These are phyloP conservation scores for Martes martes DNA, from an alignment of 2,113 vertebrate species.

Conservation along the genomic window DNA sequence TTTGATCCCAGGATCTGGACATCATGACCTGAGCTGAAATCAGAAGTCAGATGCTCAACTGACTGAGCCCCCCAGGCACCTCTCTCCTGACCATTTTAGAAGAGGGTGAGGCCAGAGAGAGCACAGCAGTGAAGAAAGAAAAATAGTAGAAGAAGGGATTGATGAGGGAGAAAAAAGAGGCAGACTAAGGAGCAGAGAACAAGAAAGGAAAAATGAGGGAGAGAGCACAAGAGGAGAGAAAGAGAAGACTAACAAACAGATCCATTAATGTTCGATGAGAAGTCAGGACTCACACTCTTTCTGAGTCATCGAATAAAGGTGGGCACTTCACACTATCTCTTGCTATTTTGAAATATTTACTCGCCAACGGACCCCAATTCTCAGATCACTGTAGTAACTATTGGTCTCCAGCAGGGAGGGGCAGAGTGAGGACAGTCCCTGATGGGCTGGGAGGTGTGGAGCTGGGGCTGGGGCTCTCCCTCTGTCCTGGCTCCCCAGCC, in stretches of 20 bases:
- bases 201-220: background rate
- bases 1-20: background rate
- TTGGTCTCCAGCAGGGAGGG: background rate
- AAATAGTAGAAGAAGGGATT: background rate
- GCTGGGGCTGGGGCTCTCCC: background rate
- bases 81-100: background rate
- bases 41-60: background rate
- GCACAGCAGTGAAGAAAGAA: background rate
- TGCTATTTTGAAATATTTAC: background rate
- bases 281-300: background rate
- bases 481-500: no score
- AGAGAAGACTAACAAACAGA: background rate
- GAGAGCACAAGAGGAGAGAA: background rate
- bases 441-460: background rate
- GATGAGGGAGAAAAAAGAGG: background rate
- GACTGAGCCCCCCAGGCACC: background rate
- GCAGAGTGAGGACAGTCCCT: rapidly evolving
- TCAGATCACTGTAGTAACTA: rapidly evolving
- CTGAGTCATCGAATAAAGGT: background rate
- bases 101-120: background rate
- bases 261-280: background rate
- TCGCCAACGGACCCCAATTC: background rate
- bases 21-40: background rate
- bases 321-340: background rate
- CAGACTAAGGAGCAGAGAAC: background rate